A percentile compares a stretch with the other conserved stretches of the same genome.
phyloP scores from a whole-genome alignment of 2,888 invertebrate species.

The Scaeva pyrastri region DNA sequence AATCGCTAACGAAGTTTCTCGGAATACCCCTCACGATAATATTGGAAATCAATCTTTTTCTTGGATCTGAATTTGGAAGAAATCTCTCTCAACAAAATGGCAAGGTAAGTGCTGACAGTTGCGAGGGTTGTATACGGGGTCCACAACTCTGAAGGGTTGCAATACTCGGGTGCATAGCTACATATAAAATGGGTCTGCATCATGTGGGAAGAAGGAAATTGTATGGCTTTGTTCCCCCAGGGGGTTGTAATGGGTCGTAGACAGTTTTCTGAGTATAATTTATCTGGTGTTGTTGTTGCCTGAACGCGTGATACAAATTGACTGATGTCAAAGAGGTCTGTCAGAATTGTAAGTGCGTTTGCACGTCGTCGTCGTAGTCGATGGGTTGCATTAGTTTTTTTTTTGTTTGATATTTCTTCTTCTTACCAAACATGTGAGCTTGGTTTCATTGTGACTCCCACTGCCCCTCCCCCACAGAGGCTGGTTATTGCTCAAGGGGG shows the following conservation, averaged over 20 bases:
- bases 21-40: not conserved
- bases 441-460: not conserved
- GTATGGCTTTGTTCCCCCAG: slow-evolving; percentile 43
- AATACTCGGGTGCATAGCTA: slow-evolving; percentile 24
- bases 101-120: slow-evolving; percentile 53
- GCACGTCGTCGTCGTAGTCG: not conserved
- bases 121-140: not conserved
- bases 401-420: slow-evolving; percentile 8
- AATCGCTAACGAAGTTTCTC: not conserved
- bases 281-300: slow-evolving; percentile 9
- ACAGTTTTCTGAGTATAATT: slow-evolving; percentile 1
- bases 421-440: slow-evolving; percentile 24
- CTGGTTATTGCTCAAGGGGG: slow-evolving; percentile 6
- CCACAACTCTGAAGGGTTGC: slow-evolving; percentile 12
- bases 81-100: slow-evolving; percentile 55
- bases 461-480: not conserved
- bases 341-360: slow-evolving; percentile 18
- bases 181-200: too few species aligned
- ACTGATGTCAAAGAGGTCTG: slow-evolving; percentile 45
- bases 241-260: slow-evolving; percentile 5
- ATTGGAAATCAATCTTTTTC: not conserved
- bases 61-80: slow-evolving; percentile 40
- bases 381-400: slow-evolving; percentile 29
- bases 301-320: slow-evolving; percentile 49
- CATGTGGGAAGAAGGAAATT: not conserved